Evolutionary conservation across 2,113 vertebrate species (phyloP), one percentile per base, ranked within the genome.

Genomic region (Irena cyanogastra): DNA sequence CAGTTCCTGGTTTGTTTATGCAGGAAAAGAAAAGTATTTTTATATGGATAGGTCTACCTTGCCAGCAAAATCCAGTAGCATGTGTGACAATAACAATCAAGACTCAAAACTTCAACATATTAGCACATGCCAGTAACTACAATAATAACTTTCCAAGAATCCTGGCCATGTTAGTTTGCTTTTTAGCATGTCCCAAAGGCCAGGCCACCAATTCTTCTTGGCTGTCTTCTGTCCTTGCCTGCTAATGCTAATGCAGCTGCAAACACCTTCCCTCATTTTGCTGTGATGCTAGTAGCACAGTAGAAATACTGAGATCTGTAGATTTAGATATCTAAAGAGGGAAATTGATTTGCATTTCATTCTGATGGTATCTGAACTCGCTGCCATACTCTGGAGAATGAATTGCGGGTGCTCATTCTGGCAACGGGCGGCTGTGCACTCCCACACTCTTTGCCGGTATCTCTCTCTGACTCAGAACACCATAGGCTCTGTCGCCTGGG

Each of bases 351-450:
- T 88, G 42, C 30, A 75, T 89, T 95, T 86, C 20, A 70, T n/a
- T 94, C 82, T 44, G 42, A 59, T 44, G 52, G 35, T 83, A 77
- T 86, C 64, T 39, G 60, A 88, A 47, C 42, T 50, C 9, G 19
- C 30, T 68, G 31, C 53, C 59, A 7, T 64, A 7, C 18, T n/a
- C 78, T 42, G 65, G 53, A 76, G 89, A 35, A 63, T 9, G 19
- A 85, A 52, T 69, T 28, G 3, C 0, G 11, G 45, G 50, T 16
- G 50, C 78, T 88, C 0, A 0, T 60, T 79, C 41, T 53, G 57
- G 66, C 0, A 0, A 11, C 0, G 0, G 53, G 45, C 75, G 52
- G 64, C 75, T 77, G 54, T 6, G 1, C 33, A 15, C 50, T 66
- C 79, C 60, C 8, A 3, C 21, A 4, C 19, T 39, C 22, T 24